phyloP scores from a whole-genome alignment of 2,113 vertebrate genomes.

The Thymallus thymallus region DNA sequence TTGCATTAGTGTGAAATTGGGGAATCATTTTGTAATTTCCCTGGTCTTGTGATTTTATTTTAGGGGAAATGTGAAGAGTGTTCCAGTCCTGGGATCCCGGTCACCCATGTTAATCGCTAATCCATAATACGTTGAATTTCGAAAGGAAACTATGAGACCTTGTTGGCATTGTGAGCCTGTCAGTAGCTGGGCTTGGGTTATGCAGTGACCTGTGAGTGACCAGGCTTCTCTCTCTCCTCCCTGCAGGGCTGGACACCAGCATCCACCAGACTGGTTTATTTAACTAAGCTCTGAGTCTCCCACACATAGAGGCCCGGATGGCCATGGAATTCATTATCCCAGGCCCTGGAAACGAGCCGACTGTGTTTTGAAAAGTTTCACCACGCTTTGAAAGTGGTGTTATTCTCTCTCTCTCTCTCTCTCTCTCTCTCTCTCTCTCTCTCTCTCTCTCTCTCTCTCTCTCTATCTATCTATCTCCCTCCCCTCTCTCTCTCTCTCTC shows the following conservation, averaged over 20 bases:
- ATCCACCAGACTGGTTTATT: constrained; percentile 64
- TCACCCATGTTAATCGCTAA: too few relatives aligned
- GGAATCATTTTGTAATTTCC: too few relatives aligned
- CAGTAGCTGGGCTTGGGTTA: constrained; percentile 25
- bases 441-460: constrained; percentile 16
- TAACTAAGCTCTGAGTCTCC: constrained; percentile 64
- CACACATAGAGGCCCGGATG: constrained; percentile 47
- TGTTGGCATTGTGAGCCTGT: constrained; percentile 46
- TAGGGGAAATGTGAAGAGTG: constrained; percentile 18
- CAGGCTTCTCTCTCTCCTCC: constrained; percentile 39
- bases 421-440: not conserved
- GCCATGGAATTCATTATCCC: constrained; percentile 63
- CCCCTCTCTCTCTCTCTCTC: not conserved
- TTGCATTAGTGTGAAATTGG: too few relatives aligned
- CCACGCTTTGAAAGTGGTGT: constrained; percentile 55
- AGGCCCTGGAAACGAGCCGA: constrained; percentile 36
- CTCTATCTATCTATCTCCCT: not conserved
- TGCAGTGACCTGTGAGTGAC: constrained; percentile 60
- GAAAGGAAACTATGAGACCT: not conserved
- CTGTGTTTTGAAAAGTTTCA: constrained; percentile 65
- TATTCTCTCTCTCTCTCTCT: constrained; percentile 1
- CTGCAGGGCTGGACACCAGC: constrained; percentile 45
- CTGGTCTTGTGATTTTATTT: not conserved
- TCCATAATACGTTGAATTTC: too few relatives aligned
- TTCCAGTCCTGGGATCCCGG: too few relatives aligned